Percentiles rank a stretch among this genome's conserved stretches.
Evolutionary conservation across 2,113 vertebrate genomes (phyloP).

Genomic region (Fulmarus glacialis): DNA sequence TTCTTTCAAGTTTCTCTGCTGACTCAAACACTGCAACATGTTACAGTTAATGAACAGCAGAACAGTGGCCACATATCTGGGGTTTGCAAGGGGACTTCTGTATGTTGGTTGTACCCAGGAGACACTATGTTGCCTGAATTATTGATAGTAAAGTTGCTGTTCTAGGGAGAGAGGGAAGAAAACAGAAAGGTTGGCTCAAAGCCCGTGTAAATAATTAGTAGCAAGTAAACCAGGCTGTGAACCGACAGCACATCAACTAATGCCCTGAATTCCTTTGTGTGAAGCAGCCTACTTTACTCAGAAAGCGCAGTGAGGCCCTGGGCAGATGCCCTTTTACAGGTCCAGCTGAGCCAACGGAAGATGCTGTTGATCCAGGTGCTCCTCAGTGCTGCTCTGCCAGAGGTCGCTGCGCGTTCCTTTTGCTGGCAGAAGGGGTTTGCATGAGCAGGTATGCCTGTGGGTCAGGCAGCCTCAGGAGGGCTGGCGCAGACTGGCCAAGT

Average conservation of each 20-base stretch:
- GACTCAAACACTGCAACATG: not conserved
- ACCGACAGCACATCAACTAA: not conserved
- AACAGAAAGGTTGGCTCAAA: not conserved
- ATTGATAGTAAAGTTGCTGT: not conserved
- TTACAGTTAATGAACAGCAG: not conserved
- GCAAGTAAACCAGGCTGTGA: not conserved
- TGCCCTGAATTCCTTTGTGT: not conserved
- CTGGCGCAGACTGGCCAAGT: rapidly evolving
- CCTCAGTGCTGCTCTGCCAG: not conserved
- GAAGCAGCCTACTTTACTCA: not conserved
- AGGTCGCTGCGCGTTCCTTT: not conserved
- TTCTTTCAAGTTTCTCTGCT: not conserved
- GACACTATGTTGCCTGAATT: not conserved
- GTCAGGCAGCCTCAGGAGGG: not conserved
- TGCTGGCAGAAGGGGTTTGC: not conserved
- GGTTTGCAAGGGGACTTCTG: not conserved
- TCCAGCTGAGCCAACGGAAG: not conserved
- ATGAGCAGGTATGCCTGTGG: rapidly evolving
- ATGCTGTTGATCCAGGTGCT: not conserved
- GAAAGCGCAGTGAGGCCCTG: not conserved
- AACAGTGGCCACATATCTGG: not conserved
- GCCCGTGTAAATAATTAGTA: not conserved
- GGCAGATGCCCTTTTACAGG: not conserved
- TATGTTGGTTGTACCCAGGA: not conserved
- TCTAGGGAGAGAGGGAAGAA: not conserved